These are phyloP conservation scores for Coremacera marginata DNA, from an alignment of 2,888 invertebrate genomes.

Conservation along the genomic window DNA sequence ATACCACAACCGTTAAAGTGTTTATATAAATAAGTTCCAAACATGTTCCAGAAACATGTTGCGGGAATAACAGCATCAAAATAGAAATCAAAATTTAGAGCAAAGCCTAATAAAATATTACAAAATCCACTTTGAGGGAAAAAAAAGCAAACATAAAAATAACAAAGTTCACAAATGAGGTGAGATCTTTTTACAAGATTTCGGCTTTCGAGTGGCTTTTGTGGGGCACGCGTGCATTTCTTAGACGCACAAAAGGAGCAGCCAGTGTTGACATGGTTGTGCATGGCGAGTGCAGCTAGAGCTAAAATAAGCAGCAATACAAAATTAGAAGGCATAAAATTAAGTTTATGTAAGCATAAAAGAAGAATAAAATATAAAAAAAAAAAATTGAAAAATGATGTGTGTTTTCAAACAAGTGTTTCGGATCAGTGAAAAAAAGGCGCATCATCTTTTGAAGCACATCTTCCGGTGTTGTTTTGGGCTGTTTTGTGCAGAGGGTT, in stretches of 20 bases:
- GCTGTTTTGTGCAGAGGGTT: background rate
- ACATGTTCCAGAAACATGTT: slow-evolving; percentile 1
- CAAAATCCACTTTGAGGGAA: slow-evolving; percentile 14
- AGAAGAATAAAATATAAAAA: background rate
- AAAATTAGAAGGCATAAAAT: too few species aligned
- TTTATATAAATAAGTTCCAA: slow-evolving; percentile 6
- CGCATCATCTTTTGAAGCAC: background rate
- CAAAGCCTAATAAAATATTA: background rate
- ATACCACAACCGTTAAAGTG: background rate
- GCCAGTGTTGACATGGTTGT: background rate
- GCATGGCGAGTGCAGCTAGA: background rate
- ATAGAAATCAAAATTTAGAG: slow-evolving; percentile 1
- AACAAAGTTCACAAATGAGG: slow-evolving; percentile 36
- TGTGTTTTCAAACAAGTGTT: slow-evolving; percentile 19
- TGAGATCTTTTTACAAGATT: slow-evolving; percentile 10
- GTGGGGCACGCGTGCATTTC: background rate
- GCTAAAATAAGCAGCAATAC: background rate
- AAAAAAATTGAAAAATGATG: background rate
- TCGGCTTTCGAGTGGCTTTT: background rate
- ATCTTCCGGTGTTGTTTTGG: background rate
- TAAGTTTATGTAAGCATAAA: background rate
- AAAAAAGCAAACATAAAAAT: background rate
- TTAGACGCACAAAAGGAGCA: background rate
- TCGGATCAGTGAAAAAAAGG: background rate
- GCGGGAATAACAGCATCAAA: background rate